Evolutionary conservation across 2,888 invertebrate species (phyloP).

Genomic region (Muscina levida): DNA sequence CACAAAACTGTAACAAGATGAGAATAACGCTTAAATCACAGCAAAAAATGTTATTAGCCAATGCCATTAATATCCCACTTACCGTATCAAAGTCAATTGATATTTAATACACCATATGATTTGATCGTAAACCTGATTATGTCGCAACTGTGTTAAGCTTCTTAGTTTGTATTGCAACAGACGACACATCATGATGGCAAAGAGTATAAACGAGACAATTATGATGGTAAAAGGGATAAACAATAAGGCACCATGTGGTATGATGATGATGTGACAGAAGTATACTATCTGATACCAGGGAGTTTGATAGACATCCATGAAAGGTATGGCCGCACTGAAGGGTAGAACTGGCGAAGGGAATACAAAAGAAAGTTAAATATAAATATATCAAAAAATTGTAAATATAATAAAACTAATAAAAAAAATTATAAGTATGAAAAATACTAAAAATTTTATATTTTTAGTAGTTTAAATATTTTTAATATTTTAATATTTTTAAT

Average conservation of each 20-base stretch:
- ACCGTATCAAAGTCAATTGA: conserved; percentile 72
- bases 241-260: conserved; percentile 64
- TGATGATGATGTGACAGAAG: conserved; percentile 58
- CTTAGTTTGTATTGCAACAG: conserved; percentile 64
- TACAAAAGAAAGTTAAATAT: conserved; percentile 43
- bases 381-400: too few species aligned
- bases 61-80: conserved; percentile 39
- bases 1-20: conserved; percentile 14
- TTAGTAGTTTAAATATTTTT: too few species aligned
- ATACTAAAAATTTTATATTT: too few species aligned
- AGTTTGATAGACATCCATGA: conserved; percentile 58
- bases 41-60: background rate
- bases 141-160: conserved; percentile 51
- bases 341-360: conserved; percentile 58
- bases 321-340: conserved; percentile 65
- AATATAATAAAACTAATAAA: too few species aligned
- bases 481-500: too few species aligned
- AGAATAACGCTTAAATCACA: too few species aligned
- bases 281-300: conserved; percentile 66
- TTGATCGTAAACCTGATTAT: conserved; percentile 53
- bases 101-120: conserved; percentile 72
- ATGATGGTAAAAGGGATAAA: conserved; percentile 67
- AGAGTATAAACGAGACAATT: conserved; percentile 65
- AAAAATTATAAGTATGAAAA: too few species aligned
- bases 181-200: conserved; percentile 65